Evolutionary conservation across 2,113 vertebrate genomes (phyloP).

Genomic region (Coptodon bakossiorum): DNA sequence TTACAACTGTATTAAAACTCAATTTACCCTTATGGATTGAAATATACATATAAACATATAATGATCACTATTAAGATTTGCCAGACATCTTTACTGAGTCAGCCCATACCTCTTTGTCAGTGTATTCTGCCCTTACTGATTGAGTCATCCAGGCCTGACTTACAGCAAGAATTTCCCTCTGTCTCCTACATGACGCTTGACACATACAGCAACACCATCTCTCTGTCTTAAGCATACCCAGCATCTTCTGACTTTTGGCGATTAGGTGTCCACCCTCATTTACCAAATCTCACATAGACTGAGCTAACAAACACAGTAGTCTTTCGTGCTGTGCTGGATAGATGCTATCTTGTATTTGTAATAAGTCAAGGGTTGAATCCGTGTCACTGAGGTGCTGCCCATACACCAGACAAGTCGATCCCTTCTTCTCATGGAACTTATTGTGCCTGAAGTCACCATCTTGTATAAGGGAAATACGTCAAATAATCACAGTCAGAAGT

Average conservation of each 20-base stretch:
- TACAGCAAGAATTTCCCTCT: conserved; percentile 31
- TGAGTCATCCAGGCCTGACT: conserved; percentile 16
- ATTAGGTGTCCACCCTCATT: not conserved
- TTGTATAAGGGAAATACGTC: not conserved
- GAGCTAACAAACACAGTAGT: not conserved
- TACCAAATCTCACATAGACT: not conserved
- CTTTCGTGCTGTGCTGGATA: not conserved
- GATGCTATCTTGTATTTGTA: not conserved
- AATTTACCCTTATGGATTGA: not conserved
- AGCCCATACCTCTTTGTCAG: not conserved
- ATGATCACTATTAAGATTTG: not conserved
- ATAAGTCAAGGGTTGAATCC: not conserved
- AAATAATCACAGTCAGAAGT: not conserved
- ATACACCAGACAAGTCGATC: not conserved
- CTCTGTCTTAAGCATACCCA: not conserved
- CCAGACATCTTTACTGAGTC: not conserved
- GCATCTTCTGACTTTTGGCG: not conserved
- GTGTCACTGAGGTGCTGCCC: not conserved
- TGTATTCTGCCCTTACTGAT: conserved; percentile 17
- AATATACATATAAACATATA: not conserved
- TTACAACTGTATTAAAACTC: not conserved
- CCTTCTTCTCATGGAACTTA: not conserved
- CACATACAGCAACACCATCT: not conserved
- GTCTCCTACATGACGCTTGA: not conserved
- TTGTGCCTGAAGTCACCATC: not conserved